Evolutionary conservation across 2,888 invertebrate genomes (phyloP).

Genomic region (Habrosyne pyritoides): DNA sequence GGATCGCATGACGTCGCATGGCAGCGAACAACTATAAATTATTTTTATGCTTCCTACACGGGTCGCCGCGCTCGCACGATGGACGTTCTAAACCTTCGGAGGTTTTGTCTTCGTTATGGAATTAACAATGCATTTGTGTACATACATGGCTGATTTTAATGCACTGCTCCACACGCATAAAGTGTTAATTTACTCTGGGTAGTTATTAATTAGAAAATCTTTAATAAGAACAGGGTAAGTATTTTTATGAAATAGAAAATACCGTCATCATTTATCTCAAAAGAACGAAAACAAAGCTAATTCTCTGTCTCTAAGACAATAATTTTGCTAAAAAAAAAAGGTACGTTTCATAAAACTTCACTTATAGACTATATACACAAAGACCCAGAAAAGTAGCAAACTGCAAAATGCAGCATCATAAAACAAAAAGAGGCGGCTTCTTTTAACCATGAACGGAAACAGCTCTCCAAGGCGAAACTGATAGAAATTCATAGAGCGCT

Average conservation of each 20-base stretch:
- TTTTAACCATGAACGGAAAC: conserved; percentile 10
- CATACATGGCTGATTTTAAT: conserved; percentile 20
- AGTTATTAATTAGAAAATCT: not conserved
- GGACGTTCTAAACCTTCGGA: conserved; percentile 25
- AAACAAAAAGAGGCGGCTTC: conserved; percentile 15
- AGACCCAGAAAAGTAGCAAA: not conserved
- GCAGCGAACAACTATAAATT: conserved; percentile 49
- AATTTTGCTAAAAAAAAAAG: not conserved
- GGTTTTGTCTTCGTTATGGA: conserved; percentile 41
- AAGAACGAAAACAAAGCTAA: no score
- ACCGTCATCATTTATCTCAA: no score
- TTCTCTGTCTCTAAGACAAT: no score
- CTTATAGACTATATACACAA: not conserved
- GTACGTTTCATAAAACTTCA: not conserved
- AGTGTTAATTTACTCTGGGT: not conserved
- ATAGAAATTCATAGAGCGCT: conserved; percentile 31
- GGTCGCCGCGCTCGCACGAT: conserved; percentile 12
- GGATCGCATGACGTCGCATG: conserved; percentile 16
- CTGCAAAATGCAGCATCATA: not conserved
- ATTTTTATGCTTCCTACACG: conserved; percentile 56
- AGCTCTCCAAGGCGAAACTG: conserved; percentile 23
- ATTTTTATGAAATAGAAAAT: no score
- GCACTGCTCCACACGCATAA: not conserved
- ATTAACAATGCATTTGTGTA: conserved; percentile 40
- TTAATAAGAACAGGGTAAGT: no score